phyloP scores from a whole-genome alignment of 2,113 vertebrate species.

The Dromas ardeola region DNA sequence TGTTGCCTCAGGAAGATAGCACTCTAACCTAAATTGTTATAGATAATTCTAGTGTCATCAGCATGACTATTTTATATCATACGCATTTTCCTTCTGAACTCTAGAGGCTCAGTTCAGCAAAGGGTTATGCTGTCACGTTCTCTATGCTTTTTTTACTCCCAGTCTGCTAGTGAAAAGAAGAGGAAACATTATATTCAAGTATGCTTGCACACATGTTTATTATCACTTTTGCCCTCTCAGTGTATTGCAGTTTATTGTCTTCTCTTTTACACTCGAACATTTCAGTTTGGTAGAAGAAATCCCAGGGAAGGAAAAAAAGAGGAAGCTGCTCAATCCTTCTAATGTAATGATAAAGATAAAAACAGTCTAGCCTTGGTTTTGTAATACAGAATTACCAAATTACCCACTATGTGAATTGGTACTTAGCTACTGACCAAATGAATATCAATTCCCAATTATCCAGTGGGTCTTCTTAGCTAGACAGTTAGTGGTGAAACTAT shows the following conservation, averaged over 20 bases:
- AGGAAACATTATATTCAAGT: not conserved
- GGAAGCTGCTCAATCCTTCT: not conserved
- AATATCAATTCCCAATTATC: not conserved
- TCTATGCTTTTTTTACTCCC: not conserved
- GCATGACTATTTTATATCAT: not conserved
- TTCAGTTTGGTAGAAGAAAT: not conserved
- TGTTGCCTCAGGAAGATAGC: conserved; percentile 26
- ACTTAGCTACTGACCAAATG: not conserved
- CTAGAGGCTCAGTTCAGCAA: not conserved
- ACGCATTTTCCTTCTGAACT: not conserved
- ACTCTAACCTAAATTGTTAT: conserved; percentile 26
- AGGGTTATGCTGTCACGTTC: not conserved
- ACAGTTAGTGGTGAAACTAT: not conserved
- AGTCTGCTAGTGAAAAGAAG: not conserved
- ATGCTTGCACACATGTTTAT: not conserved
- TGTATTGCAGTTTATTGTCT: not conserved
- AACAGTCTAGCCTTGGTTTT: not conserved
- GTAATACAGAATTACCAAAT: not conserved
- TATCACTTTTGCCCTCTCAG: not conserved
- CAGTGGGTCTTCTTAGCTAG: not conserved
- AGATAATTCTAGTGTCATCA: not conserved
- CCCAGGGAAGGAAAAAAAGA: not conserved
- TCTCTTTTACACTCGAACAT: not conserved
- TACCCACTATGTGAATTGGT: not conserved
- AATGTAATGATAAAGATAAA: not conserved